Percentiles rank a stretch among this genome's conserved stretches.
These are phyloP conservation scores for Sturmia bella DNA, from an alignment of 2,888 invertebrate species.

Conservation along the genomic window DNA sequence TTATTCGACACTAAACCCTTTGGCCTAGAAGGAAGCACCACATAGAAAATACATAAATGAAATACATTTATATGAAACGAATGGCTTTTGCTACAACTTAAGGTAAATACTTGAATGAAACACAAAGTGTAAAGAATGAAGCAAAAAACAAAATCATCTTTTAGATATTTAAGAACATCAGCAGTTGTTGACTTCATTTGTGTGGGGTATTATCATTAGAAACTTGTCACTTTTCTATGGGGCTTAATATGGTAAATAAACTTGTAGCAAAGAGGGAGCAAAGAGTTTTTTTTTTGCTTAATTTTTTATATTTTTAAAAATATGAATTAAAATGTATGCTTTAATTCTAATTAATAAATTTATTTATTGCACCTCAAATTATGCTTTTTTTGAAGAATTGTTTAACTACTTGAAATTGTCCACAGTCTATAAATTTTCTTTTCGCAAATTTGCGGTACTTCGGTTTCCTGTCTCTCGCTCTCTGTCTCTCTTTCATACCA, in stretches of 20 bases:
- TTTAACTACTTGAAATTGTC: slow-evolving; percentile 14
- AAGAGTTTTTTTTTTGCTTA: too few species aligned
- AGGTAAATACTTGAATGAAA: neutral
- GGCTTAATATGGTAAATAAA: too few species aligned
- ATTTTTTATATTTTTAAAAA: too few species aligned
- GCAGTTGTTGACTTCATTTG: too few species aligned
- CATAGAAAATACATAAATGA: neutral
- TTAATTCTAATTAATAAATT: neutral
- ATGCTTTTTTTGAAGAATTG: neutral
- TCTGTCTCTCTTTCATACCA: neutral
- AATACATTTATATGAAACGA: neutral
- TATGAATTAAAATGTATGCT: neutral
- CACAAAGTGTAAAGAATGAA: neutral
- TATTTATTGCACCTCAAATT: neutral
- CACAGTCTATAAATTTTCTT: slow-evolving; percentile 38
- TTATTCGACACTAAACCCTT: slow-evolving; percentile 7
- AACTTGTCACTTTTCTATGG: too few species aligned
- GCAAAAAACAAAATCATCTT: neutral
- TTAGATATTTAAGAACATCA: too few species aligned
- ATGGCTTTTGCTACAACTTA: neutral
- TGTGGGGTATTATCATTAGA: too few species aligned
- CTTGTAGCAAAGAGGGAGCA: too few species aligned
- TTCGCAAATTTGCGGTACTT: slow-evolving; percentile 10
- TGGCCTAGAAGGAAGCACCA: neutral
- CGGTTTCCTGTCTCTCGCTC: slow-evolving; percentile 5